phyloP scores from a whole-genome alignment of 2,113 vertebrate species.

The Erinaceus europaeus region DNA sequence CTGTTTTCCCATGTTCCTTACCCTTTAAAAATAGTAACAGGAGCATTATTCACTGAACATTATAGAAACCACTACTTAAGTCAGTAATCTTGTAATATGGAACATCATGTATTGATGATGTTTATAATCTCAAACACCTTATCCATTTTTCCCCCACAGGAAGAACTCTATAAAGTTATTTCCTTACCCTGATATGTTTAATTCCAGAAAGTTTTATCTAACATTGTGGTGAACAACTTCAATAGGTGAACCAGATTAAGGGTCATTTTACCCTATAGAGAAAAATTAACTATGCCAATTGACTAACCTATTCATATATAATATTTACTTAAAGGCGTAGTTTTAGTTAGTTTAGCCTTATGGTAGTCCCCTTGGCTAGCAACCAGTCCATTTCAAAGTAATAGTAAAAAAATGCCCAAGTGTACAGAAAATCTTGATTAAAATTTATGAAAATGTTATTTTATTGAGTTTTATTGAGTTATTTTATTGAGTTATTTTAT shows the following conservation, averaged over 20 bases:
- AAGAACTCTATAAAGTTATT: constrained; percentile 51
- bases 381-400: constrained; percentile 16
- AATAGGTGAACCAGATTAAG: constrained; percentile 39
- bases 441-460: constrained; percentile 6
- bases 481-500: constrained; percentile 21
- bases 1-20: constrained; percentile 14
- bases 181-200: constrained; percentile 35
- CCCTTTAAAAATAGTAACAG: constrained; percentile 40
- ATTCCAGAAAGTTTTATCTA: constrained; percentile 55
- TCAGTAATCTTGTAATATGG: neutral
- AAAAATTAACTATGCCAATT: constrained; percentile 55
- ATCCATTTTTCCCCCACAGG: constrained; percentile 3
- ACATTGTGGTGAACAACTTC: constrained; percentile 7
- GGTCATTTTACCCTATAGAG: constrained; percentile 17
- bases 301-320: constrained; percentile 33
- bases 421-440: neutral
- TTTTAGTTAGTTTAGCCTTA: constrained; percentile 28
- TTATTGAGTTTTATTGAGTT: constrained; percentile 22
- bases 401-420: neutral
- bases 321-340: constrained; percentile 29
- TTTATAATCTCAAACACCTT: constrained; percentile 37
- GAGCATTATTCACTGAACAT: constrained; percentile 21
- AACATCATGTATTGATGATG: constrained; percentile 52
- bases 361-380: constrained; percentile 20
- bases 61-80: neutral